These are phyloP conservation scores for Cryptocephalus moraei DNA, from an alignment of 2,888 invertebrate genomes.

Conservation along the genomic window DNA sequence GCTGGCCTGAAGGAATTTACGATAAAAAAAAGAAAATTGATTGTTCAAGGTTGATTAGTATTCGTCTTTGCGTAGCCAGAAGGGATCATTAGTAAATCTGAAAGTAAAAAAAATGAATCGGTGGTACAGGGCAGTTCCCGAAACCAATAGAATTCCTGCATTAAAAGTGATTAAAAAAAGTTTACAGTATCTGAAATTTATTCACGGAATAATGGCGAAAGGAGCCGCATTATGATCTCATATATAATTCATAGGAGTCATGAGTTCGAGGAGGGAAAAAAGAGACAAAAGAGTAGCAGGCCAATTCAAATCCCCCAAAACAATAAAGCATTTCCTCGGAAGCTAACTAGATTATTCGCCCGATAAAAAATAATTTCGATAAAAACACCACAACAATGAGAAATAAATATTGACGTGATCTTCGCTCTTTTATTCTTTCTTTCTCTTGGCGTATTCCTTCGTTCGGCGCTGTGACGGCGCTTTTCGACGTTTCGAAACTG, in stretches of 20 bases:
- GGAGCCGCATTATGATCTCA: not conserved
- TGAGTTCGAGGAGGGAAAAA: not conserved
- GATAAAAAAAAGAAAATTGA: too few relatives aligned
- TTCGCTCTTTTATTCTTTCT: conserved; percentile 2
- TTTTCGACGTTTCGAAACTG: conserved; percentile 2
- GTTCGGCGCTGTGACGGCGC: not conserved
- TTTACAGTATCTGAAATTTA: too few relatives aligned
- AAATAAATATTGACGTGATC: conserved; percentile 10
- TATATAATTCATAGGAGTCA: conserved; percentile 1
- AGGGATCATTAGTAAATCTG: too few relatives aligned
- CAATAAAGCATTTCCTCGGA: conserved; percentile 4
- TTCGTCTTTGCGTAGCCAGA: too few relatives aligned
- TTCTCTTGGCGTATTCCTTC: not conserved
- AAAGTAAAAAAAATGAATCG: too few relatives aligned
- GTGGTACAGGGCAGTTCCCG: too few relatives aligned
- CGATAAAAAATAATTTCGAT: conserved; percentile 9
- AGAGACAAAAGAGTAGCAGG: not conserved
- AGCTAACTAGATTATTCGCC: conserved; percentile 6
- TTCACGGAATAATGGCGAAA: not conserved
- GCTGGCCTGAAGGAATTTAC: too few relatives aligned
- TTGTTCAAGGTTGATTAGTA: too few relatives aligned
- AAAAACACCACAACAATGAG: conserved; percentile 12
- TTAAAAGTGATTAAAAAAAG: not conserved
- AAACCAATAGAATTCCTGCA: not conserved
- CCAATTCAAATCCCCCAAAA: conserved; percentile 4